Evolutionary conservation across 2,113 vertebrate genomes (phyloP), one percentile per base, ranked within the genome.

Genomic region (Collichthys lucidus): DNA sequence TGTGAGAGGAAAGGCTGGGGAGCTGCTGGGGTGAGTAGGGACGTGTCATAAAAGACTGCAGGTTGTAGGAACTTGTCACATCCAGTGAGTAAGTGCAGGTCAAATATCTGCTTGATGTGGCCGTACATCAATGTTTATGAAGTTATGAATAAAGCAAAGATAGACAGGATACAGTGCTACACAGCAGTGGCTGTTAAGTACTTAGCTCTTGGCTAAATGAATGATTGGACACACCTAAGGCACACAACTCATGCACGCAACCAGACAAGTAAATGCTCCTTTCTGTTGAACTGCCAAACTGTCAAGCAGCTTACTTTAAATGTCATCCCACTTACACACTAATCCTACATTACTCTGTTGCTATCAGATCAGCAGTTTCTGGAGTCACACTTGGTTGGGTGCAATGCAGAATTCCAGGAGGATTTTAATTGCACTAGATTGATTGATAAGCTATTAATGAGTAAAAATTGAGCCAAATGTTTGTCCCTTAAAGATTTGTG

Each of bases 1-100:
- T 89, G 35, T 66, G 55, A 88, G 29, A 63, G 5, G 61, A n/a
- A 76, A 88, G 73, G 46, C 61, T 80, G 61, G 5, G 26, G 7
- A 52, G 55, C 19, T 64, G 56, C 69, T 22, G 65, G 77, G 52
- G n/a, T 19, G 19, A 69, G 14, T 56, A 55, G 35, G 68, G 40
- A 46, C 11, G 15, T 85, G 24, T 82, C 42, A 78, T 11, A 40
- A 62, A 29, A 73, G 57, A 77, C 62, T 47, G 68, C 22, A 61
- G 49, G 59, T 62, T 65, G 44, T 55, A 77, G 22, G 50, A 44
- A 71, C 63, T 35, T 83, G 74, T 83, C 73, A 63, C 40, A 69
- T 66, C 19, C 0, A 53, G 4, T 82, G 29, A 74, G 31, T 40
- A 68, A 67, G 60, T 62, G 12, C 14, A 67, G 56, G 7, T 74